Base-by-base conservation (phyloP, 37 sponge, comb jelly and placozoan species). In the Eunapius fragilis region DNA sequence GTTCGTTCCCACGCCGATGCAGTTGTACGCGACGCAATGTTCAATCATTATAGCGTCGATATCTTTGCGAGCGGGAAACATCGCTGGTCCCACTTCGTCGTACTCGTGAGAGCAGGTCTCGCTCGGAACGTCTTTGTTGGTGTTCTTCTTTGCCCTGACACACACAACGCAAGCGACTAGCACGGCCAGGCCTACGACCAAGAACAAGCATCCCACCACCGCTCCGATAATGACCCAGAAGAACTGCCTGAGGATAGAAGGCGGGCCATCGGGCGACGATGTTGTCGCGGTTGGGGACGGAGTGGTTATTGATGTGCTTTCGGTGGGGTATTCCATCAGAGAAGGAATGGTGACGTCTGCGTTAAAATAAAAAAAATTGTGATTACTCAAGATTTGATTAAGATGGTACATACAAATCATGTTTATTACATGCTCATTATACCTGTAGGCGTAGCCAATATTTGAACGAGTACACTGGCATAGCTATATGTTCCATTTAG, bases 401-500 rank as follows among this genome's bases (percentile, higher is more conserved):
- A n/a, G n/a, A n/a, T n/a, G n/a, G n/a, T n/a, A n/a, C n/a, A n/a
- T n/a, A n/a, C n/a, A n/a, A n/a, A n/a, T n/a, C n/a, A n/a, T n/a
- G n/a, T n/a, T n/a, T n/a, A n/a, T n/a, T 45, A 9, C 47, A 23
- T 30, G 36, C 32, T 24, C 35, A n/a, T n/a, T n/a, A 12, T 5
- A 71, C 72, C 30, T 77, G 45, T 4, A 25, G 33, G 24, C 4
- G 32, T n/a, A 81, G 82, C 25, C 70, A 69, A 81, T 37, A 70
- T 36, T 70, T 70, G 41, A 81, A 81, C 71, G 69, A 81, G 82
- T 81, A 81, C 38, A 70, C 71, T 38, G 70, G 25, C 71, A 69
- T 70, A 36, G 82, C 69, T 67, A 71, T 79, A 10, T 9, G 47
- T 45, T 45, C 47, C 47, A 45, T 45, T 45, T 45, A 45, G 47